phyloP scores from a whole-genome alignment of 2,797 vertebrate species.

The Clarias laeviceps region DNA sequence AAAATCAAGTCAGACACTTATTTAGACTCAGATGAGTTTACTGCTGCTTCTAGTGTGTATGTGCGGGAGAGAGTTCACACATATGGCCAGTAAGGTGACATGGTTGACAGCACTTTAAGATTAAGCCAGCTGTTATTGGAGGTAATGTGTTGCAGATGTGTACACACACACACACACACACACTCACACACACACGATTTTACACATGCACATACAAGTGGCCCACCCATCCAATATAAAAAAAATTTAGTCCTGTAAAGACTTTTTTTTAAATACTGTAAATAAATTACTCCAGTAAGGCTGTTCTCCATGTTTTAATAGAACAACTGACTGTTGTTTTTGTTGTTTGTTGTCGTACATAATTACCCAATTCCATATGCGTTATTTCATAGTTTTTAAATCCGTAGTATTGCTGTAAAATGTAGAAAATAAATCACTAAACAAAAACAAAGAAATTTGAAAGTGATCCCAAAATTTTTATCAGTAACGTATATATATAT shows the following conservation, averaged over 20 bases:
- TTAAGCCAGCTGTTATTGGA: conserved; percentile 78
- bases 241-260: background rate
- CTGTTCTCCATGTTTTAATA: too few relatives aligned
- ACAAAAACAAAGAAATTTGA: too few relatives aligned
- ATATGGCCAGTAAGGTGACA: conserved; percentile 34
- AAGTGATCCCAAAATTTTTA: too few relatives aligned
- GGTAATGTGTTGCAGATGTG: conserved; percentile 79
- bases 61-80: conserved; percentile 19
- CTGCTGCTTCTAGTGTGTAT: conserved; percentile 3
- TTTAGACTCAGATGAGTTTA: background rate
- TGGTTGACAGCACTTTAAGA: conserved; percentile 33
- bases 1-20: background rate
- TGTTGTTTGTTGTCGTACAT: too few relatives aligned
- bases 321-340: too few relatives aligned
- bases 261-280: too few relatives aligned
- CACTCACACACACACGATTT: conserved; percentile 44
- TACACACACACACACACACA: conserved; percentile 36
- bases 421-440: too few relatives aligned
- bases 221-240: background rate
- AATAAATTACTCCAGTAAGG: too few relatives aligned
- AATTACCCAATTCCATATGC: too few relatives aligned
- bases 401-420: too few relatives aligned
- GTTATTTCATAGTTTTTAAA: too few relatives aligned
- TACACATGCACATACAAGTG: conserved; percentile 32
- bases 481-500: too few relatives aligned